Conservation (phyloP, 2,888 invertebrate genomes). For the Clunio marinus region DNA sequence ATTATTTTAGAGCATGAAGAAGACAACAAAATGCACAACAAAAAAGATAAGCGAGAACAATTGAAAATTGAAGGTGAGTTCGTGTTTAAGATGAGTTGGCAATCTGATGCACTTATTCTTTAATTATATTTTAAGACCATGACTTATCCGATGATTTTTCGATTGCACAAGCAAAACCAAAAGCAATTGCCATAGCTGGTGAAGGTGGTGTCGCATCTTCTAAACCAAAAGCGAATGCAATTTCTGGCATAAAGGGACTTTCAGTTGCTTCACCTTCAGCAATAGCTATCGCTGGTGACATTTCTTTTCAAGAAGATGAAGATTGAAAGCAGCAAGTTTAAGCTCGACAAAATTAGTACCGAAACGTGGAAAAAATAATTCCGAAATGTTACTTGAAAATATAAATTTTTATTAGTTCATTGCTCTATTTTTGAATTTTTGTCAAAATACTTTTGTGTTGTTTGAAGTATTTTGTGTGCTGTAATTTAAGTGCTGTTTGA, state of each 20-base stretch:
- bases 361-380: no score
- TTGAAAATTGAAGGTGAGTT: constrained; percentile 1
- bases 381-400: no score
- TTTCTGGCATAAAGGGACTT: constrained; percentile 53
- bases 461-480: no score
- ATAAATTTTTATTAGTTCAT: no score
- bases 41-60: not conserved
- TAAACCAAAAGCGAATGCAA: constrained; percentile 53
- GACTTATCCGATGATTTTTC: constrained; percentile 47
- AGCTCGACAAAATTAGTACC: no score
- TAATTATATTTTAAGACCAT: not conserved
- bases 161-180: constrained; percentile 53
- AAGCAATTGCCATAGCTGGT: constrained; percentile 54
- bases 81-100: not conserved
- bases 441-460: no score
- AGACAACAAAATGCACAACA: not conserved
- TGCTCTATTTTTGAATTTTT: no score
- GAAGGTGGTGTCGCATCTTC: constrained; percentile 54
- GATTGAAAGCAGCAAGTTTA: not conserved
- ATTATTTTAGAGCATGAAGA: not conserved
- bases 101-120: no score
- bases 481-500: no score
- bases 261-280: constrained; percentile 54
- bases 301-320: constrained; percentile 11
- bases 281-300: constrained; percentile 52